These are phyloP conservation scores for Pteropus rufus DNA, from an alignment of 2,797 vertebrate species.

Conservation along the genomic window DNA sequence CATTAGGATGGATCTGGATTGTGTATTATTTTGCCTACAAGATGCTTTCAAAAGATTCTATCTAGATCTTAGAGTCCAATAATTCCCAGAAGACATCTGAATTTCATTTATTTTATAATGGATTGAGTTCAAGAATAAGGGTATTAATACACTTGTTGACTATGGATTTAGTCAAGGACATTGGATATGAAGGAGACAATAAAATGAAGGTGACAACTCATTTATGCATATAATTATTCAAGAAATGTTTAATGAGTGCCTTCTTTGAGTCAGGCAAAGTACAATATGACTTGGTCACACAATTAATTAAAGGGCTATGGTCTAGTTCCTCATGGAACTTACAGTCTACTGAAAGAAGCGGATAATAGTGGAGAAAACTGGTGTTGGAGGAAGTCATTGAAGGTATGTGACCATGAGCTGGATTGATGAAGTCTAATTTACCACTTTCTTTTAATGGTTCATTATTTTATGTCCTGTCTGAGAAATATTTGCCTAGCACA, in stretches of 20 bases:
- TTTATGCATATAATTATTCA: not conserved
- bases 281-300: not conserved
- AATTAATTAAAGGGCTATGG: not conserved
- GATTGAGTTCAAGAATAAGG: not conserved
- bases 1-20: not conserved
- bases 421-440: not conserved
- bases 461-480: not conserved
- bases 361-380: not conserved
- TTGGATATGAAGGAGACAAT: not conserved
- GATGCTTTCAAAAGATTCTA: not conserved
- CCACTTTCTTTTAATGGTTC: not conserved
- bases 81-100: not conserved
- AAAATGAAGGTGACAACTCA: not conserved
- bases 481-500: not conserved
- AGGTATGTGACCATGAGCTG: not conserved
- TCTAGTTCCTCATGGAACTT: not conserved
- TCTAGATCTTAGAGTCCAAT: not conserved
- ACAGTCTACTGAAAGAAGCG: not conserved
- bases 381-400: not conserved
- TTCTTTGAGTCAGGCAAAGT: not conserved
- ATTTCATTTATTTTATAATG: constrained; percentile 40
- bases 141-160: not conserved
- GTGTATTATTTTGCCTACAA: not conserved
- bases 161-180: constrained; percentile 12
- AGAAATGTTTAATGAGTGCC: not conserved